phyloP scores from a whole-genome alignment of 2,888 invertebrate genomes.

The Blera fallax region DNA sequence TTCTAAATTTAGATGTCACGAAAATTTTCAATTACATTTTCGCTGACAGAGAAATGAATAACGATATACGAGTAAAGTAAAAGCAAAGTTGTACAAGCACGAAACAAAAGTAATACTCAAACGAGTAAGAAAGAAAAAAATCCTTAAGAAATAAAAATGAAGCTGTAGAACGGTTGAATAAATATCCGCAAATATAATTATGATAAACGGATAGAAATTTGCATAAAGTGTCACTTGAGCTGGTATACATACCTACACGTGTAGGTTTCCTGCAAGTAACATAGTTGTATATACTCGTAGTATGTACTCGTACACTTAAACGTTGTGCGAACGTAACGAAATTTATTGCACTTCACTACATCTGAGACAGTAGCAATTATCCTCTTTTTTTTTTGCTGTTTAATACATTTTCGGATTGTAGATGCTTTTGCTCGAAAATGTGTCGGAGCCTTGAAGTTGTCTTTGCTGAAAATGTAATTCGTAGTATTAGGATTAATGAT shows the following conservation, averaged over 20 bases:
- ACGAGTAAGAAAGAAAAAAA: background rate
- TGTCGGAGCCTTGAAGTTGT: slow-evolving; percentile 15
- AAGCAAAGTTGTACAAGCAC: slow-evolving; percentile 1
- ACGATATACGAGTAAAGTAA: slow-evolving; percentile 20
- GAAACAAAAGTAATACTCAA: background rate
- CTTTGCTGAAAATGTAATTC: slow-evolving; percentile 43
- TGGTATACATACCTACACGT: slow-evolving; percentile 21
- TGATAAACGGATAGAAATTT: slow-evolving; percentile 66
- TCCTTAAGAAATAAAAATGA: slow-evolving; percentile 29
- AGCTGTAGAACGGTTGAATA: slow-evolving; percentile 28
- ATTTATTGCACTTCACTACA: slow-evolving; percentile 66
- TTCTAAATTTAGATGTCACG: background rate
- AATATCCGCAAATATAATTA: slow-evolving; percentile 60
- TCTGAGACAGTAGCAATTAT: slow-evolving; percentile 69
- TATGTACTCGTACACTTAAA: slow-evolving; percentile 46
- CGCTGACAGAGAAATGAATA: slow-evolving; percentile 33
- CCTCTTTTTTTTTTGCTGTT: slow-evolving; percentile 45
- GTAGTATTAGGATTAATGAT: slow-evolving; percentile 62
- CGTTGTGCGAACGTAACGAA: slow-evolving; percentile 21
- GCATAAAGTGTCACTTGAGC: slow-evolving; percentile 69
- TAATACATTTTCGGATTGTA: slow-evolving; percentile 36
- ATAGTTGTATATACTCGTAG: too few relatives aligned
- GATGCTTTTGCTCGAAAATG: slow-evolving; percentile 13
- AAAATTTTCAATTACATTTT: slow-evolving; percentile 48
- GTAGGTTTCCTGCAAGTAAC: slow-evolving; percentile 10